phyloP scores from a whole-genome alignment of 2,797 vertebrate species.

The Rhinogobio ventralis region DNA sequence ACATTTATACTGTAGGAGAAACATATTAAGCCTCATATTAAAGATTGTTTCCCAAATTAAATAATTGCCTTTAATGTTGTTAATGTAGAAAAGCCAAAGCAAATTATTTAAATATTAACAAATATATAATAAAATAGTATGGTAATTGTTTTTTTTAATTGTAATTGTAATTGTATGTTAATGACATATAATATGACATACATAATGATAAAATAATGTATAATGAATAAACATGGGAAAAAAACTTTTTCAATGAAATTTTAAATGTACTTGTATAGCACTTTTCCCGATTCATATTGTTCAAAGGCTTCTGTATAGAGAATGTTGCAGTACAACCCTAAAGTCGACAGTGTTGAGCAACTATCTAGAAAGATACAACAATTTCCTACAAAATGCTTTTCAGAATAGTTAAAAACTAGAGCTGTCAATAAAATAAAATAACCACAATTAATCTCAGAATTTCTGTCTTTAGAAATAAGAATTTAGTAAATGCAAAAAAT shows the following conservation, averaged over 20 bases:
- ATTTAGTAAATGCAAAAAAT: background rate
- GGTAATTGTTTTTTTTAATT: too few relatives aligned
- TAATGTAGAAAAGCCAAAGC: background rate
- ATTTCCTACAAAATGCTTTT: background rate
- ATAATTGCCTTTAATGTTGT: background rate
- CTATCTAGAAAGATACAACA: background rate
- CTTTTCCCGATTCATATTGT: background rate
- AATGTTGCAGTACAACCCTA: background rate
- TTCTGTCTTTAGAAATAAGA: too few relatives aligned
- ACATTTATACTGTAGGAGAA: background rate
- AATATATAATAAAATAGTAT: background rate
- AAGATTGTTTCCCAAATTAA: background rate
- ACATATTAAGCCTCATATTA: background rate
- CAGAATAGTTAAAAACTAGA: background rate
- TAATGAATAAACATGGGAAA: background rate
- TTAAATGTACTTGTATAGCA: background rate
- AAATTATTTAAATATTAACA: background rate
- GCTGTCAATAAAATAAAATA: too few relatives aligned
- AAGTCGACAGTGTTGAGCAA: background rate
- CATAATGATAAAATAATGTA: background rate
- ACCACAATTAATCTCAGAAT: too few relatives aligned
- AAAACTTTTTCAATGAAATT: background rate
- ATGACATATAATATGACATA: too few relatives aligned
- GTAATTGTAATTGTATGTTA: too few relatives aligned
- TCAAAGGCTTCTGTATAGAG: background rate